Percentiles rank a stretch among this genome's conserved stretches.
phyloP scores from a whole-genome alignment of 2,113 vertebrate species.

The Corvus cornix region DNA sequence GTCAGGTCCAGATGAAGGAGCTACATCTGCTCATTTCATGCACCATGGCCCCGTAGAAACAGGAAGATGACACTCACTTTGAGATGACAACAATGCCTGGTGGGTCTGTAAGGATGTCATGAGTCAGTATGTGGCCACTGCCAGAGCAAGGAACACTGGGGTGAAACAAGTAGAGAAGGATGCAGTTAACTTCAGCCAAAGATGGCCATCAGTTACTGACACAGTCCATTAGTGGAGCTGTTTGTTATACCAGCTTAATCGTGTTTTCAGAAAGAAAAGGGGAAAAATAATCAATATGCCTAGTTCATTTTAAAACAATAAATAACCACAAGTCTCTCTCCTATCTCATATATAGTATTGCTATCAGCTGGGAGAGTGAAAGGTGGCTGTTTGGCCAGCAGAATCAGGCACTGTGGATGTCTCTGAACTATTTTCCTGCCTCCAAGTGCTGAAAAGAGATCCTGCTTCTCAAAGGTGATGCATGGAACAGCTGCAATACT shows the following conservation, averaged over 20 bases:
- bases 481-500: background rate
- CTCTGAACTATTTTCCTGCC: background rate
- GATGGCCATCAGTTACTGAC: constrained; percentile 4
- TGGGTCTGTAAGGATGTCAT: background rate
- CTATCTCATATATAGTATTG: background rate
- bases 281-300: constrained; percentile 47
- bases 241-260: constrained; percentile 1
- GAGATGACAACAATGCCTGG: fast-evolving
- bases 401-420: background rate
- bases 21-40: background rate
- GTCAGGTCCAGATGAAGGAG: background rate
- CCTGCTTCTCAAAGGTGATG: background rate
- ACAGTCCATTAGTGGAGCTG: background rate
- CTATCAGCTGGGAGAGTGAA: background rate
- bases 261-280: constrained; percentile 19
- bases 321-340: constrained; percentile 5
- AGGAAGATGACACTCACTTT: background rate
- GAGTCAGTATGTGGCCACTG: background rate
- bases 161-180: background rate
- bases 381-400: background rate
- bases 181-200: background rate
- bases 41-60: background rate
- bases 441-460: background rate
- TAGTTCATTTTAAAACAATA: constrained; percentile 37
- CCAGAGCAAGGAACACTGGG: background rate